Base-by-base conservation (phyloP, 2,113 vertebrate genomes). In the Thalassarche chlororhynchos region DNA sequence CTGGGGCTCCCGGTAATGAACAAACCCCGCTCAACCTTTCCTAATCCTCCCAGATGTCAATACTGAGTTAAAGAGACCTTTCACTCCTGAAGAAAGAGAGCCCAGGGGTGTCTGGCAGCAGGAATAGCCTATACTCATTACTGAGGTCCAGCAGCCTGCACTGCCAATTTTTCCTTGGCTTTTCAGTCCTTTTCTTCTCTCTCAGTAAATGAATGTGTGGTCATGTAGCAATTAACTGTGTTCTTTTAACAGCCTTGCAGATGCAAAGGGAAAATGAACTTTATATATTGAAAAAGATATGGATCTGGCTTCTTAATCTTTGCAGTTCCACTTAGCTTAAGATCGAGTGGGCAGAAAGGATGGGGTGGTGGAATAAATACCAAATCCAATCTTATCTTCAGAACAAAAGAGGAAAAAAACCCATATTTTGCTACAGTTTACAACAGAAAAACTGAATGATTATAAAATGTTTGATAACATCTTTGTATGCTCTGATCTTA, bases 241-340 rank as follows among this genome's bases (percentile, higher is more conserved):
- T 66, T 96, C 84, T 91, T 95, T 87, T 93, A 94, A 87, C 74
- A 96, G 78, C 65, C 54, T 95, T 91, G 54, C 36, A 83, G 80
- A 91, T 87, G 70, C 70, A 96, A 92, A 91, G 54, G 36, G 61
- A 95, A 89, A 91, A 94, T 79, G 21, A 92, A 80, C 80, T 62
- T 78, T 71, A 64, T 78, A 36, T 52, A 76, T 49, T 77, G 87
- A 83, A 64, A 87, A 89, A 87, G 44, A 87, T 93, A 84, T 5
- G 38, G 36, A 94, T 95, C 87, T 93, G 57, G 55, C 64, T 84
- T 84, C 85, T 89, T 95, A 90, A 91, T 88, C 74, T 94, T 89
- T 86, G 64, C 55, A 86, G 23, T 58, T 47, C 36, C 40, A 74
- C 69, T 89, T 89, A 90, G 34, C 20, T 94, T 79, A 79, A 93